phyloP scores from a whole-genome alignment of 2,797 vertebrate genomes.

The Diceros bicornis region DNA sequence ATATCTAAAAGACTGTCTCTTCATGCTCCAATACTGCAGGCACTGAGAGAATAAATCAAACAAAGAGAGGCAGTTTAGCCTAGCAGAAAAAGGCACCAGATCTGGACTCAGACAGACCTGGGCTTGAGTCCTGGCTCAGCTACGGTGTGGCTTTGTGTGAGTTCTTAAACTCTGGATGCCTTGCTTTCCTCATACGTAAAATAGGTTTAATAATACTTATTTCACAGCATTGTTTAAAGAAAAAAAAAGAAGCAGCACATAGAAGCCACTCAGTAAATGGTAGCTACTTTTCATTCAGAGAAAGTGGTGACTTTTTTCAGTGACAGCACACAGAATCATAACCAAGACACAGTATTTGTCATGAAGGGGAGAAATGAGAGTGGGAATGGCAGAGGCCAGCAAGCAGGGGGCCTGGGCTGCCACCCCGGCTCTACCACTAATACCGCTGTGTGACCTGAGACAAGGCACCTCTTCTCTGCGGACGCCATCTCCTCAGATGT shows the following conservation, averaged over 20 bases:
- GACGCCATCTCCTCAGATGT: not conserved
- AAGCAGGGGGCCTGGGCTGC: not conserved
- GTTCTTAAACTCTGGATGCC: not conserved
- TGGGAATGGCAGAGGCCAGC: accelerated
- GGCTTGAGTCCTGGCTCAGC: not conserved
- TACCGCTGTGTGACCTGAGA: not conserved
- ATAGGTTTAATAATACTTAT: not conserved
- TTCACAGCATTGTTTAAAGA: not conserved
- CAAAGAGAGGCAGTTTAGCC: not conserved
- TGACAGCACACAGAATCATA: not conserved
- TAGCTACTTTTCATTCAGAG: not conserved
- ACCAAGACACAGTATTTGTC: not conserved
- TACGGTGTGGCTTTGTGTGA: not conserved
- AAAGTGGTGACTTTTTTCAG: not conserved
- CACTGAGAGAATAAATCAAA: not conserved
- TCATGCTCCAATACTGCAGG: not conserved
- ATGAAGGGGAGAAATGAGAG: not conserved
- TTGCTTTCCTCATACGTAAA: not conserved
- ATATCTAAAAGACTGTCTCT: slow-evolving; percentile 29
- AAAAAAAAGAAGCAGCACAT: not conserved
- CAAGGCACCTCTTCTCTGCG: not conserved
- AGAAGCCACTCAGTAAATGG: not conserved
- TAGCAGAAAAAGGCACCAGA: not conserved
- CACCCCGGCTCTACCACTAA: not conserved
- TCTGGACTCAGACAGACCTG: too few relatives aligned